Percentiles rank a stretch among this genome's conserved stretches.
These are phyloP conservation scores for Hyposoter didymator DNA, from an alignment of 2,888 invertebrate genomes.

Conservation along the genomic window DNA sequence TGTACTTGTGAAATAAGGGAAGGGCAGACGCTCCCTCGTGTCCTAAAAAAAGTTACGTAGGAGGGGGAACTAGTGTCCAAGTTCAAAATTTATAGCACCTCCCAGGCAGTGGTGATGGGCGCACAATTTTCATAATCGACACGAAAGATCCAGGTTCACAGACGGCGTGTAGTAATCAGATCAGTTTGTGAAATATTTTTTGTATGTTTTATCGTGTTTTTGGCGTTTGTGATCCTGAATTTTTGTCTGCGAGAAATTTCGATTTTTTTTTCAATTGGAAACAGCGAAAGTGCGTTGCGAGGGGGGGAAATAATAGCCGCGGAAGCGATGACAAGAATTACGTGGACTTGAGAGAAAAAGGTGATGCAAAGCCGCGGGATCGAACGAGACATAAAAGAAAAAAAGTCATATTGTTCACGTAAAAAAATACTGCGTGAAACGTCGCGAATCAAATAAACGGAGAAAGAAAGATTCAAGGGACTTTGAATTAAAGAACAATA, in stretches of 20 bases:
- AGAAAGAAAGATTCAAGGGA: slow-evolving; percentile 12
- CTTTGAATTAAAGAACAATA: slow-evolving; percentile 3
- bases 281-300: no score
- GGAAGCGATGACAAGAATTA: slow-evolving; percentile 20
- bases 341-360: slow-evolving; percentile 12
- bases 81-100: slow-evolving; percentile 19
- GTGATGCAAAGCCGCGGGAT: neutral
- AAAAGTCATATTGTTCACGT: slow-evolving; percentile 3
- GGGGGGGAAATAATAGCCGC: no score
- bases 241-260: no score
- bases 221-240: slow-evolving; percentile 6
- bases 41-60: slow-evolving; percentile 1
- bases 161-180: slow-evolving; percentile 13
- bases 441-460: slow-evolving; percentile 13
- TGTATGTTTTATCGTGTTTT: slow-evolving; percentile 10
- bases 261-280: no score
- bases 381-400: neutral
- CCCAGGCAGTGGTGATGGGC: slow-evolving; percentile 4
- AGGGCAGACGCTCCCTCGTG: neutral
- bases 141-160: slow-evolving; percentile 23
- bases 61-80: neutral
- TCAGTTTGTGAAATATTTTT: slow-evolving; percentile 27
- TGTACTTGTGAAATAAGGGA: neutral
- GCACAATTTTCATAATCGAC: neutral
- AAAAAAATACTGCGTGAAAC: neutral